A percentile compares a stretch with the other conserved stretches of the same genome.
phyloP scores from a whole-genome alignment of 2,113 vertebrate species.

The Hippocampus barbouri region DNA sequence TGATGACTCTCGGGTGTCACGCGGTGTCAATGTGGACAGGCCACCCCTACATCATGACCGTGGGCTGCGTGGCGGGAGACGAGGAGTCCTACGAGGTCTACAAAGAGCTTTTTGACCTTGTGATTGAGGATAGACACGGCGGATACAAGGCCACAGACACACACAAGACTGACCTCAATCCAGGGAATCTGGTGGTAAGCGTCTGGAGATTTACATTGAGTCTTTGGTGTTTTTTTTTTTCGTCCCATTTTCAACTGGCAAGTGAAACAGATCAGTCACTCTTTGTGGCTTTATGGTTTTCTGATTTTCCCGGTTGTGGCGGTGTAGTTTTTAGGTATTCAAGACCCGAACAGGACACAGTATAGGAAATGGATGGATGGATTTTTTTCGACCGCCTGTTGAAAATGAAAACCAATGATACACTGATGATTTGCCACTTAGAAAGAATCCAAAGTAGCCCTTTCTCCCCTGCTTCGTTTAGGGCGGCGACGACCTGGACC shows the following conservation, averaged over 20 bases:
- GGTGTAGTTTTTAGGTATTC: too few species aligned
- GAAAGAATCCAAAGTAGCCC: too few species aligned
- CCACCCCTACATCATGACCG: slow-evolving; percentile 10
- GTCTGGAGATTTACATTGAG: too few species aligned
- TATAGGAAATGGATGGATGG: background rate
- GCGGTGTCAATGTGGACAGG: background rate
- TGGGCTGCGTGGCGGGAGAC: slow-evolving; percentile 9
- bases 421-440: background rate
- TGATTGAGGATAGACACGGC: slow-evolving; percentile 6
- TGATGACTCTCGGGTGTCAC: background rate
- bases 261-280: background rate
- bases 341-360: too few species aligned
- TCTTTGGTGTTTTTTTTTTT: background rate
- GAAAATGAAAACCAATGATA: background rate
- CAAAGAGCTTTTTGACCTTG: slow-evolving; percentile 6
- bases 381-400: background rate
- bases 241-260: background rate
- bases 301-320: too few species aligned
- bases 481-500: slow-evolving; percentile 3
- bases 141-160: slow-evolving; percentile 10
- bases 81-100: slow-evolving; percentile 5
- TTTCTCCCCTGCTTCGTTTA: background rate
- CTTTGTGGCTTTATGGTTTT: too few species aligned
- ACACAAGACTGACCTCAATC: slow-evolving; percentile 9
- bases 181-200: background rate